Percentiles rank a stretch among this genome's conserved stretches.
Evolutionary conservation across 2,797 vertebrate genomes (phyloP).

Genomic region (Epinephelus coioides): DNA sequence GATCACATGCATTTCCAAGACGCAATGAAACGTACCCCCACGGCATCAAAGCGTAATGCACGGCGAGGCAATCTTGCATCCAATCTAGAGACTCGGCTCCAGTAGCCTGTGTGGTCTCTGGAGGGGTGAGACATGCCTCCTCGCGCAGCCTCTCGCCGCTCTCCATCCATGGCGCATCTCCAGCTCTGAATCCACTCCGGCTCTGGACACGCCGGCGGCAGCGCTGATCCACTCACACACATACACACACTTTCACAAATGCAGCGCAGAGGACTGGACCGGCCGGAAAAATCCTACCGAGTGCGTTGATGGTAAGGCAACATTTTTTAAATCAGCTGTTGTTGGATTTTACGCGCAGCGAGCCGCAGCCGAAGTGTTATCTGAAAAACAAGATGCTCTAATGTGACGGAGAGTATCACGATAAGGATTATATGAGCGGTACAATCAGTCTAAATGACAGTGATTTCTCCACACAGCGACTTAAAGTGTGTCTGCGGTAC

Average conservation of each 20-base stretch:
- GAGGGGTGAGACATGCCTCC: conserved; percentile 41
- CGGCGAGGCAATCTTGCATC: conserved; percentile 49
- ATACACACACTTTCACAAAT: conserved; percentile 27
- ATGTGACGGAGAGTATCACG: not conserved
- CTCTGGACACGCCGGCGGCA: conserved; percentile 46
- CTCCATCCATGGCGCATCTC: conserved; percentile 68
- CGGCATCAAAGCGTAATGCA: conserved; percentile 55
- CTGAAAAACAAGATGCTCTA: not conserved
- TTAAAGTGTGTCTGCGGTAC: conserved; percentile 33
- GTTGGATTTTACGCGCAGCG: conserved; percentile 37
- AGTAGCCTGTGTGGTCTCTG: conserved; percentile 46
- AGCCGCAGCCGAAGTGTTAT: conserved; percentile 1
- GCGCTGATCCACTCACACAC: conserved; percentile 23
- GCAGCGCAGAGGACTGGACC: conserved; percentile 39
- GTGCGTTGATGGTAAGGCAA: conserved; percentile 64
- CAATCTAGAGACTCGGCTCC: conserved; percentile 59
- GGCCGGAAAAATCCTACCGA: conserved; percentile 11
- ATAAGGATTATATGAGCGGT: not conserved
- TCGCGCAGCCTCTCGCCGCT: conserved; percentile 52
- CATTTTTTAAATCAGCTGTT: not conserved
- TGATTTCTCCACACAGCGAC: not conserved
- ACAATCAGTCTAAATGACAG: not conserved
- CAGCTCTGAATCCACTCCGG: conserved; percentile 55
- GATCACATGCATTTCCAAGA: conserved; percentile 39
- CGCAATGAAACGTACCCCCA: conserved; percentile 50